Evolutionary conservation across 2,113 vertebrate genomes (phyloP), one percentile per base, ranked within the genome.

Genomic region (Speoplatyrhinus poulsoni): DNA sequence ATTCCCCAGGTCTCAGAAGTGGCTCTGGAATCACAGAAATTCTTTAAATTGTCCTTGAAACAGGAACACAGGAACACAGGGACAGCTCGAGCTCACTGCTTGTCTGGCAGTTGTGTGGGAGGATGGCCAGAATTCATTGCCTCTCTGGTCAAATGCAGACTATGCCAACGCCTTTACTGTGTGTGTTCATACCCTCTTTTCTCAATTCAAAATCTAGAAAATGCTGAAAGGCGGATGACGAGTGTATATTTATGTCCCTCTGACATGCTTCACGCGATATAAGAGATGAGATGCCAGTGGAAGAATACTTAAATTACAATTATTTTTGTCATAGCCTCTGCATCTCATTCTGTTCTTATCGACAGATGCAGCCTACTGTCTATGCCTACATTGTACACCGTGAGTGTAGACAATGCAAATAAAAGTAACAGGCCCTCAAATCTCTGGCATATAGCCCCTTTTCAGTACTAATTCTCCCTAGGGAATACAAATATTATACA

Each of bases 231-330:
- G 66, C 11, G 46, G 46, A 10, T n/a, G 19, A 46, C 19, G 62
- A 78, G 50, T 19, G 50, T 65, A 65, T 69, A 69, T 81, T 81
- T 72, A 69, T 72, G 67, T 57, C 12, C 6, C 67, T 63, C 33
- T 62, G 69, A 73, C 36, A 59, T 79, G 69, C 60, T 60, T 69
- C 32, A 57, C 26, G 62, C 16, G 55, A 57, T 57, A 58, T 33
- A 58, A 58, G 56, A 63, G 56, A 19, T 68, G 48, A 56, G 67
- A 57, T 52, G 47, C n/a, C 0, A 49, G n/a, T 33, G 47, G 15
- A 60, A 2, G 46, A 62, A 15, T 26, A 1, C 3, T 12, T 12
- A 55, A n/a, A 0, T 9, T 49, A 60, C 12, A 59, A 2, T 50
- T 52, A 54, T 62, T 55, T 56, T 41, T 46, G 57, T 17, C 12